A percentile compares a stretch with the other conserved stretches of the same genome.
phyloP scores from a whole-genome alignment of 2,797 vertebrate genomes.

The Nyctalus aviator region DNA sequence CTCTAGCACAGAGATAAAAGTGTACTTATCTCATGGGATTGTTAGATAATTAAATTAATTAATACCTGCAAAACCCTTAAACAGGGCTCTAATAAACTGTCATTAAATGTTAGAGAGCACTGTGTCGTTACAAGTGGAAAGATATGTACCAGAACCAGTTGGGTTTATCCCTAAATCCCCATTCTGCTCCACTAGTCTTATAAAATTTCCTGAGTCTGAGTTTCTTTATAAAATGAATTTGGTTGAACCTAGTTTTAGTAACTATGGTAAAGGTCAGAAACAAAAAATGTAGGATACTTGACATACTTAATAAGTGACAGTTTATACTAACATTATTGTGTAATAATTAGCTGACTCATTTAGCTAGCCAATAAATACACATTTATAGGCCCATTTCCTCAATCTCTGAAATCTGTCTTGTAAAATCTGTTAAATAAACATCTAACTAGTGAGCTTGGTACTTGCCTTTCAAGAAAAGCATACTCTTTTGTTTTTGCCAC shows the following conservation, averaged over 20 bases:
- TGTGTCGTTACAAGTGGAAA: neutral
- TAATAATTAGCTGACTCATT: slow-evolving; percentile 5
- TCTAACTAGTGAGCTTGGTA: neutral
- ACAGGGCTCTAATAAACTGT: neutral
- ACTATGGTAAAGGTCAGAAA: neutral
- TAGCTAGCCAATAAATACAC: neutral
- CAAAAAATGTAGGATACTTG: neutral
- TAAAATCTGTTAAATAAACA: slow-evolving; percentile 30
- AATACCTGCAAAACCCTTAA: neutral
- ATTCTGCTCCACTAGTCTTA: neutral
- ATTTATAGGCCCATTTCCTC: slow-evolving; percentile 32
- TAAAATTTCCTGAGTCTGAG: neutral
- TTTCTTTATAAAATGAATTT: neutral
- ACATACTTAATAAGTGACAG: neutral
- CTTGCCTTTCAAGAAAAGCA: neutral
- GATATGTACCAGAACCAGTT: neutral
- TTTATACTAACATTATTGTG: neutral
- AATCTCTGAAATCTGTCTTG: neutral
- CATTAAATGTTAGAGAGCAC: neutral
- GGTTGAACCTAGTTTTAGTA: neutral
- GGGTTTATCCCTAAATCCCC: neutral
- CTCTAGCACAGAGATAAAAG: neutral
- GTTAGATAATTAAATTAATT: neutral
- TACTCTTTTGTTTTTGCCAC: neutral
- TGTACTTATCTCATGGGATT: neutral